These are phyloP conservation scores for Neofelis nebulosa DNA, from an alignment of 2,113 vertebrate species.

Conservation along the genomic window DNA sequence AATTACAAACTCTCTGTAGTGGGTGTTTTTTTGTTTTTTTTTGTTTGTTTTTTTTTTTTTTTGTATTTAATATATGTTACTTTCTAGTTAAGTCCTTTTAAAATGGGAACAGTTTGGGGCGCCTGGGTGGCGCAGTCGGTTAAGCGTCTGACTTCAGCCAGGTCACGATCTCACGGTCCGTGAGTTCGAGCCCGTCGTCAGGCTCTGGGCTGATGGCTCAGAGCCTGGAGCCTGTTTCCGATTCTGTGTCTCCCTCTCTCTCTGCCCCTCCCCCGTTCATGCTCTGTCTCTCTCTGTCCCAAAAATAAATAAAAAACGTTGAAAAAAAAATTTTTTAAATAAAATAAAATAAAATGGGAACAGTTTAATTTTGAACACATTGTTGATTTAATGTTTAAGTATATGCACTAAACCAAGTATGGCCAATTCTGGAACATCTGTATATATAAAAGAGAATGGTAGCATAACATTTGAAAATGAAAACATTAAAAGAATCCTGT, in stretches of 20 bases:
- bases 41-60: background rate
- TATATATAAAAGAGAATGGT: background rate
- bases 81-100: background rate
- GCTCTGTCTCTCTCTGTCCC: too few species aligned
- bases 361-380: background rate
- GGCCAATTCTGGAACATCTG: background rate
- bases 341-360: background rate
- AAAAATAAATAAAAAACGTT: too few species aligned
- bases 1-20: background rate
- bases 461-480: background rate
- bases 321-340: too few species aligned
- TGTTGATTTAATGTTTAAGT: background rate
- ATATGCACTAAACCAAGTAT: background rate
- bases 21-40: too few species aligned
- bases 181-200: too few species aligned
- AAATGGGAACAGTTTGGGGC: background rate
- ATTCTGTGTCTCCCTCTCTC: too few species aligned
- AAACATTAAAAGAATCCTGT: background rate
- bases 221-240: too few species aligned
- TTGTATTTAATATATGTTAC: background rate
- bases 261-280: too few species aligned
- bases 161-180: too few species aligned
- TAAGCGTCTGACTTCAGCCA: too few species aligned
- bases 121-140: too few species aligned
- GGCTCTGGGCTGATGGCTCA: too few species aligned